Conservation (phyloP, 2,113 vertebrate genomes). For the Ellobius talpinus region DNA sequence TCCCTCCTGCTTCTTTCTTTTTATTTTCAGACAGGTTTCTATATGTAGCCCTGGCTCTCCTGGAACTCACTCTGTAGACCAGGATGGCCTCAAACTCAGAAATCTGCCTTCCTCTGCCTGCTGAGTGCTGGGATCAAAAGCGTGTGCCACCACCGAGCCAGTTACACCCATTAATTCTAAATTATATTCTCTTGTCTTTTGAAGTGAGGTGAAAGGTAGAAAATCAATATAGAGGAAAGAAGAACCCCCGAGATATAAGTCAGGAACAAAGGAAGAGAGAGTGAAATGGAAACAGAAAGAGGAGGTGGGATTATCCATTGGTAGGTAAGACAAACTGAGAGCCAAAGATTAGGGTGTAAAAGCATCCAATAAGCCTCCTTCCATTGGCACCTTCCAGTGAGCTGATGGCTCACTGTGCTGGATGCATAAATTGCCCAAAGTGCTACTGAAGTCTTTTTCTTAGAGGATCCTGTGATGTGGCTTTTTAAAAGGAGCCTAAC, state of each 20-base stretch:
- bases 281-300: not conserved
- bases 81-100: too few relatives aligned
- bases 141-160: too few relatives aligned
- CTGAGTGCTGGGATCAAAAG: too few relatives aligned
- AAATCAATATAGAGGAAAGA: not conserved
- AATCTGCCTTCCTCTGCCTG: too few relatives aligned
- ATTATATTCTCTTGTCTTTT: not conserved
- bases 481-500: not conserved
- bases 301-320: not conserved
- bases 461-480: not conserved
- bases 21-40: too few relatives aligned
- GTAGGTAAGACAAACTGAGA: not conserved
- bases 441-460: not conserved
- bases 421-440: not conserved
- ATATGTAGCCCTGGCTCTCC: too few relatives aligned
- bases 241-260: not conserved
- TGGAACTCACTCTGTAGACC: too few relatives aligned
- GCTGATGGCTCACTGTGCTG: not conserved
- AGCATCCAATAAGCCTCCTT: not conserved
- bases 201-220: not conserved
- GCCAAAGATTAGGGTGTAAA: rapidly evolving
- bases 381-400: not conserved
- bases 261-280: not conserved
- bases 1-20: too few relatives aligned
- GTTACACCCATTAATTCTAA: not conserved